Conservation (phyloP, 2,113 vertebrate species). For the Numida meleagris region DNA sequence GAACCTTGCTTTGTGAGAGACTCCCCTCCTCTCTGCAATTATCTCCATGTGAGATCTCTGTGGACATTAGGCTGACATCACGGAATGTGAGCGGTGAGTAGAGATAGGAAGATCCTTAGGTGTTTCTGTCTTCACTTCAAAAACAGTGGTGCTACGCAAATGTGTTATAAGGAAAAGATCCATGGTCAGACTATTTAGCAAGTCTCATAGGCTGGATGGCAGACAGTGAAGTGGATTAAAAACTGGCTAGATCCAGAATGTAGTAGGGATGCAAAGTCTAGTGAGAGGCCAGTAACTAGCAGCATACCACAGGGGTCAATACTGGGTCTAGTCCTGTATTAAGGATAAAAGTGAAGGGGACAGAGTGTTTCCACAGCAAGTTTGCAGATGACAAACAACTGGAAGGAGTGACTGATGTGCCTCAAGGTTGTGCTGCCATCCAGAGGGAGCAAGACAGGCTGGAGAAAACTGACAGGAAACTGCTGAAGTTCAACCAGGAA, state of each 20-base stretch:
- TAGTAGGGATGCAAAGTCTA: not conserved
- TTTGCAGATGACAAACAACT: not conserved
- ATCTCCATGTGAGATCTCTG: not conserved
- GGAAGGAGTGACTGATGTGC: not conserved
- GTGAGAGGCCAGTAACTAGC: not conserved
- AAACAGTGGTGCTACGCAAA: not conserved
- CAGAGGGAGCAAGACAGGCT: not conserved
- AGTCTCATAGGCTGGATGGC: not conserved
- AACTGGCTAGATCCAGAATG: not conserved
- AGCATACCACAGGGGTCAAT: not conserved
- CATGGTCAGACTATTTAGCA: not conserved
- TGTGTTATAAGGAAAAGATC: not conserved
- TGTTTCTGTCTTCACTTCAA: not conserved
- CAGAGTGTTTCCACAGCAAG: not conserved
- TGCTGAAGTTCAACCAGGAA: not conserved
- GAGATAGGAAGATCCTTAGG: not conserved
- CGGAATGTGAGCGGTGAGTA: not conserved
- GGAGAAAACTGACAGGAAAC: not conserved
- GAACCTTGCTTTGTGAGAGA: not conserved
- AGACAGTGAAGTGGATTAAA: not conserved
- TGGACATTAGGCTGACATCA: not conserved
- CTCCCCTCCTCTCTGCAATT: not conserved
- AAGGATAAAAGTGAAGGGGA: not conserved
- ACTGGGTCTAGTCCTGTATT: not conserved
- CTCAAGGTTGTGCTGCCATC: not conserved